phyloP scores from a whole-genome alignment of 2,113 vertebrate genomes.

The Rhinolophus sinicus region DNA sequence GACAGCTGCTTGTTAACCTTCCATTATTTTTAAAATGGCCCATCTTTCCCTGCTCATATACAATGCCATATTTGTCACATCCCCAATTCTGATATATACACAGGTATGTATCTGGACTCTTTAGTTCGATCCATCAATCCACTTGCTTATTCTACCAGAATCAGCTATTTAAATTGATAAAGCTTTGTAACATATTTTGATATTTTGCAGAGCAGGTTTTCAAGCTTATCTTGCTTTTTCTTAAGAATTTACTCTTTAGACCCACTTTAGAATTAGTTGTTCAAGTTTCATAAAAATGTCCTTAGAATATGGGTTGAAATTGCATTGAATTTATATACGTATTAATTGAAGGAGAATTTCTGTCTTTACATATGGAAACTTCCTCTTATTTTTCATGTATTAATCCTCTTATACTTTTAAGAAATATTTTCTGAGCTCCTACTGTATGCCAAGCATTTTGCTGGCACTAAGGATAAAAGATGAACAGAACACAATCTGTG shows the following conservation, averaged over 20 bases:
- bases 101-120: too few species aligned
- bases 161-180: not conserved
- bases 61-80: not conserved
- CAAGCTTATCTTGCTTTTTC: not conserved
- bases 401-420: not conserved
- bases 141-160: not conserved
- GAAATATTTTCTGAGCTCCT: not conserved
- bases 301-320: not conserved
- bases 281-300: not conserved
- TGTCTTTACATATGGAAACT: not conserved
- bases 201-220: not conserved
- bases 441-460: not conserved
- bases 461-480: not conserved
- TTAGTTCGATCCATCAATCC: not conserved
- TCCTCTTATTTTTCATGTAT: not conserved
- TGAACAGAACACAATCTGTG: not conserved
- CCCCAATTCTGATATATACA: not conserved
- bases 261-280: not conserved
- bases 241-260: slow-evolving; percentile 13
- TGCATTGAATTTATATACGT: not conserved
- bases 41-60: not conserved
- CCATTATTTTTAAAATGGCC: not conserved
- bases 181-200: not conserved
- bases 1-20: not conserved
- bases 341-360: not conserved